A percentile compares a stretch with the other conserved stretches of the same genome.
These are phyloP conservation scores for Hydrozoanthus gracilis DNA, from an alignment of 92 coral and sea anemone species.

Conservation along the genomic window DNA sequence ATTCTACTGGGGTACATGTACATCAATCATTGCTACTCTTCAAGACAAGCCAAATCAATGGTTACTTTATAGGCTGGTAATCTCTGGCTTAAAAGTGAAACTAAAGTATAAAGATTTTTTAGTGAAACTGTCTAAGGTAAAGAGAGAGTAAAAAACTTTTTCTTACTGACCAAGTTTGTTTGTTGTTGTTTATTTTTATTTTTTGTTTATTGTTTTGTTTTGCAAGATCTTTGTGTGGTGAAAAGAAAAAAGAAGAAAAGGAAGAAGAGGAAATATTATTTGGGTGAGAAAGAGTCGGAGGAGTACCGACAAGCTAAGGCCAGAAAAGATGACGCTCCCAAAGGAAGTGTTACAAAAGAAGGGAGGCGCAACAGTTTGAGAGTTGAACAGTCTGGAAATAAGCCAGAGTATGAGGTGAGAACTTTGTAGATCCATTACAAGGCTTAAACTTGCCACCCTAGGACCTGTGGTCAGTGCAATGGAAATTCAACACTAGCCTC, in stretches of 20 bases:
- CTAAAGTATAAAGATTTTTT: no score
- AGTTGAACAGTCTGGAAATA: conserved; percentile 20
- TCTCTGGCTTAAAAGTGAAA: no score
- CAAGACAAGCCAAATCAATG: no score
- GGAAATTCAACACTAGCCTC: no score
- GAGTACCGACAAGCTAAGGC: neutral
- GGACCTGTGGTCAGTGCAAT: neutral
- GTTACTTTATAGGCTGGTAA: no score
- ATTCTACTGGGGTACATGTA: no score
- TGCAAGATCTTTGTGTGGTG: conserved; percentile 4
- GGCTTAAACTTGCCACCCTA: neutral
- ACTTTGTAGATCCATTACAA: neutral
- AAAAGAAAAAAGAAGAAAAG: neutral
- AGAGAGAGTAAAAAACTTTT: no score
- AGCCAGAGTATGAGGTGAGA: conserved; percentile 35
- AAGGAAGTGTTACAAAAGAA: conserved; percentile 28
- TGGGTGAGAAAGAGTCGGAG: neutral
- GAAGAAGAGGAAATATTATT: neutral
- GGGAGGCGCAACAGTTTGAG: conserved; percentile 40
- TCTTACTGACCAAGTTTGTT: no score
- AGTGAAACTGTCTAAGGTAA: no score
- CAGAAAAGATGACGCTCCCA: conserved; percentile 17
- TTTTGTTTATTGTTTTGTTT: neutral
- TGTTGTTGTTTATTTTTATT: no score
- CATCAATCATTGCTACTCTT: no score